These are phyloP conservation scores for Leptinotarsa undecemlineata DNA, from an alignment of 1,140 invertebrate genomes.

Conservation along the genomic window DNA sequence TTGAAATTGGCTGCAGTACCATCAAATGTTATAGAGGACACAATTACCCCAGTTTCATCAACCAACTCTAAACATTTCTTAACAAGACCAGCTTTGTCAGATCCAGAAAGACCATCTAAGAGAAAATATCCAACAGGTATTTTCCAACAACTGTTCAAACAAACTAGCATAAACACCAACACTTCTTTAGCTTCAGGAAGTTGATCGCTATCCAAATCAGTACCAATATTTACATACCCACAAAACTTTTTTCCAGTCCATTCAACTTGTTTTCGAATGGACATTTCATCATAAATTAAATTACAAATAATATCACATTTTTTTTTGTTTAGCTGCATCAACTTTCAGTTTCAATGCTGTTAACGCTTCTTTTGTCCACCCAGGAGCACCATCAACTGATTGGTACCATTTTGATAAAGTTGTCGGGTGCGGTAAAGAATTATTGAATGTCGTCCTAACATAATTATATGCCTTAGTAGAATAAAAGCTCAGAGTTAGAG, in stretches of 20 bases:
- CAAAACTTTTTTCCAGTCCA: conserved; percentile 38
- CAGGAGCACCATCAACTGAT: conserved; percentile 29
- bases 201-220: no score
- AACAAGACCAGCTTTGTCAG: conserved; percentile 43
- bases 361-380: conserved; percentile 31
- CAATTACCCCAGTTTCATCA: conserved; percentile 32
- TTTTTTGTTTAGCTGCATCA: conserved; percentile 9
- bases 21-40: conserved; percentile 51
- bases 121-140: conserved; percentile 43
- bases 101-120: conserved; percentile 3
- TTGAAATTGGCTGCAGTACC: conserved; percentile 42
- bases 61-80: conserved; percentile 36
- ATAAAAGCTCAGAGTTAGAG: conserved; percentile 33
- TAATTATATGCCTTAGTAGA: conserved; percentile 34
- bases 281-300: conserved; percentile 46
- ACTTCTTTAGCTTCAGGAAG: conserved; percentile 48
- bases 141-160: conserved; percentile 49
- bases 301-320: conserved; percentile 35
- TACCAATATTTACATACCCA: conserved; percentile 45
- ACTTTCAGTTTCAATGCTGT: conserved; percentile 19
- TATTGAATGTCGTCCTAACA: conserved; percentile 32
- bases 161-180: conserved; percentile 50
- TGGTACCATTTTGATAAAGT: conserved; percentile 35
- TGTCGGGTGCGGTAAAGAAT: conserved; percentile 29
- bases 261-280: conserved; percentile 41